Conservation (phyloP, 2,888 invertebrate species). For the Xylota sylvarum region DNA sequence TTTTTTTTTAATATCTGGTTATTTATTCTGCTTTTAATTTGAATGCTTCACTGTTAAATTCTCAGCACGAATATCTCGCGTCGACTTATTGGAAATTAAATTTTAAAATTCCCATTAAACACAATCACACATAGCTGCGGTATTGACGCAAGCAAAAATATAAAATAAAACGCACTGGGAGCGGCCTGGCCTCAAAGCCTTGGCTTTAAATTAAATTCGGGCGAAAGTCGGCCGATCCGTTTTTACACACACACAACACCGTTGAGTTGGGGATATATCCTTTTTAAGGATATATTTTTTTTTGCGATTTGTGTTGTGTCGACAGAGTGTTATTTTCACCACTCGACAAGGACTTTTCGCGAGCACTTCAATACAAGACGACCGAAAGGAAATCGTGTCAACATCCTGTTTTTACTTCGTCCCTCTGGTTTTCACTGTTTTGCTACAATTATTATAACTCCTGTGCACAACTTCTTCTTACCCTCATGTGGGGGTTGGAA, state of each 20-base stretch:
- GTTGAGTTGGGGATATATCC: constrained; percentile 1
- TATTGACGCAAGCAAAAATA: background rate
- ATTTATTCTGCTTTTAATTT: constrained; percentile 48
- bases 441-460: constrained; percentile 26
- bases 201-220: constrained; percentile 48
- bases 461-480: background rate
- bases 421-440: constrained; percentile 4
- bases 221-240: constrained; percentile 9
- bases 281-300: constrained; percentile 26
- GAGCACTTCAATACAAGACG: constrained; percentile 57
- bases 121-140: constrained; percentile 22
- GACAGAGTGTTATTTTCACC: constrained; percentile 22
- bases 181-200: constrained; percentile 13
- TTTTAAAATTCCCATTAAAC: constrained; percentile 56
- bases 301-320: background rate
- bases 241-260: constrained; percentile 18
- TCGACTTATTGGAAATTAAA: constrained; percentile 58
- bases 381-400: constrained; percentile 65
- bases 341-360: constrained; percentile 38
- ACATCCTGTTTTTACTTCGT: constrained; percentile 73
- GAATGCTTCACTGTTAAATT: constrained; percentile 33
- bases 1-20: constrained; percentile 1
- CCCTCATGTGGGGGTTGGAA: background rate
- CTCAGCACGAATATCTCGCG: constrained; percentile 37
- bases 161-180: constrained; percentile 6